Percentiles rank a stretch among this genome's conserved stretches.
phyloP scores from a whole-genome alignment of 2,113 vertebrate genomes.

The Seriola dumerili region DNA sequence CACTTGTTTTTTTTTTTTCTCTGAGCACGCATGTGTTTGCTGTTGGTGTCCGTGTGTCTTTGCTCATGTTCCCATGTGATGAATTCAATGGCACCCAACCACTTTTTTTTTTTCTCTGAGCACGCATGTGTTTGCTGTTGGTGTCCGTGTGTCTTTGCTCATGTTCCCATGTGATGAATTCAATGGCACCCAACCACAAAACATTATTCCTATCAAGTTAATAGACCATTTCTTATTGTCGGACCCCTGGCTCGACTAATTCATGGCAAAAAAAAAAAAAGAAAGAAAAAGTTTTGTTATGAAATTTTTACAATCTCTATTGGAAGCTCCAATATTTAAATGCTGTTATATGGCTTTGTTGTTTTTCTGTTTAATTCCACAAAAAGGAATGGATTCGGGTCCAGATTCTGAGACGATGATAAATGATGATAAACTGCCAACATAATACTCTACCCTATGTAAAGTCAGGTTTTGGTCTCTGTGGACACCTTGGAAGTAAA shows the following conservation, averaged over 20 bases:
- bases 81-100: slow-evolving; percentile 65
- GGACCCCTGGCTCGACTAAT: not conserved
- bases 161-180: slow-evolving; percentile 48
- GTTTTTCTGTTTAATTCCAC: slow-evolving; percentile 87
- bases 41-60: slow-evolving; percentile 19
- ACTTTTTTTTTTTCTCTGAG: slow-evolving; percentile 56
- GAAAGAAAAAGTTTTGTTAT: slow-evolving; percentile 88
- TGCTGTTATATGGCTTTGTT: slow-evolving; percentile 90
- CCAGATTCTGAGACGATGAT: not conserved
- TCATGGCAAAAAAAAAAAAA: slow-evolving; percentile 92
- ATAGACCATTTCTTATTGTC: slow-evolving; percentile 48
- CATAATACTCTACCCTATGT: not conserved
- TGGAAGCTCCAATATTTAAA: slow-evolving; percentile 74
- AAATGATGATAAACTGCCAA: slow-evolving; percentile 13
- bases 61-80: slow-evolving; percentile 43
- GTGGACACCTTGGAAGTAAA: slow-evolving; percentile 35
- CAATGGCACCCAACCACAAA: slow-evolving; percentile 81
- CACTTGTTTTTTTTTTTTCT: slow-evolving; percentile 46
- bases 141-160: slow-evolving; percentile 21
- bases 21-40: slow-evolving; percentile 17
- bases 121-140: slow-evolving; percentile 26
- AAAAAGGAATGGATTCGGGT: slow-evolving; percentile 78
- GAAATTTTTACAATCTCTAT: slow-evolving; percentile 92
- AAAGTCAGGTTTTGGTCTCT: slow-evolving; percentile 23
- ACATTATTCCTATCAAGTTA: slow-evolving; percentile 94